Percentiles rank a stretch among this genome's conserved stretches.
These are phyloP conservation scores for Eupleurogrammus muticus DNA, from an alignment of 2,797 vertebrate genomes.

Conservation along the genomic window DNA sequence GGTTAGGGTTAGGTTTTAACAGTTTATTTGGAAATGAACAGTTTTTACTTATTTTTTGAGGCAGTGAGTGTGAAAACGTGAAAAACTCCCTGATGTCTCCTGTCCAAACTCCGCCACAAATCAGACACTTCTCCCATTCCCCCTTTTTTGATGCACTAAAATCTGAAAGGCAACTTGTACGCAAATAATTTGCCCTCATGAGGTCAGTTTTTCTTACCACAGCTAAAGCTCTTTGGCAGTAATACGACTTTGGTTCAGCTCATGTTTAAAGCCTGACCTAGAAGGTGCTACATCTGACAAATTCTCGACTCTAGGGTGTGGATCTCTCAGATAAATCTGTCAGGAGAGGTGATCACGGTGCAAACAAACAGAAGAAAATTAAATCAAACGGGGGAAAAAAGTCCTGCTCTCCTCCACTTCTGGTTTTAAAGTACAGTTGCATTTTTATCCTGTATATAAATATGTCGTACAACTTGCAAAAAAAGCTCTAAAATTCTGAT, in stretches of 20 bases:
- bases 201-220: neutral
- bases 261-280: conserved; percentile 26
- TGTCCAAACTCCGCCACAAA: neutral
- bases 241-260: neutral
- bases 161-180: neutral
- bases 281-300: conserved; percentile 17
- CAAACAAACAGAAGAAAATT: conserved; percentile 29
- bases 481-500: neutral
- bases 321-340: conserved; percentile 16
- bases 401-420: neutral
- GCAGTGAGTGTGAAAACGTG: conserved; percentile 9
- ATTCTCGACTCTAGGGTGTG: conserved; percentile 14
- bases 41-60: neutral
- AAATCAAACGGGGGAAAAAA: conserved; percentile 8
- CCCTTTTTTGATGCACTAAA: neutral
- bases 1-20: no score
- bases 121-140: neutral
- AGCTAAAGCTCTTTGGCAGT: neutral
- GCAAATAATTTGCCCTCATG: neutral
- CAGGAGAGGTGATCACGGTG: conserved; percentile 21
- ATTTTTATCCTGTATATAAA: neutral
- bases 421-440: neutral
- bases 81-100: conserved; percentile 3
- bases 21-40: neutral
- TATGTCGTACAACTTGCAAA: neutral